Conservation (phyloP, 2,113 vertebrate species). For the Trinectes maculatus region DNA sequence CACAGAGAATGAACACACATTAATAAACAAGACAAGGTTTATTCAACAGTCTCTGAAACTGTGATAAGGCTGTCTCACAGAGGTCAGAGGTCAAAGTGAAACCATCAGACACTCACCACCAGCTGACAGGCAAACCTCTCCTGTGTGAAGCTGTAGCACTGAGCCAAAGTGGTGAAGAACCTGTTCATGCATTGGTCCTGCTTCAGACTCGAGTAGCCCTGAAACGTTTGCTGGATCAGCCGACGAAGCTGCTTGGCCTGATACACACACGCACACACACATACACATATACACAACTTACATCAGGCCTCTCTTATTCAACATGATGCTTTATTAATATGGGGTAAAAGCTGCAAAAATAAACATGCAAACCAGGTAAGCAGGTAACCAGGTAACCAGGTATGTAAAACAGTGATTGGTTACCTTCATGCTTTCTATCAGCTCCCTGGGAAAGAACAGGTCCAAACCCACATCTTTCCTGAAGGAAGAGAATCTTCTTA, state of each 20-base stretch:
- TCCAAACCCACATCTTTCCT: slow-evolving; percentile 95
- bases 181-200: slow-evolving; percentile 71
- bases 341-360: too few relatives aligned
- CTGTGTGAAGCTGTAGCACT: slow-evolving; percentile 70
- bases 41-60: too few relatives aligned
- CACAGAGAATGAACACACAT: too few relatives aligned
- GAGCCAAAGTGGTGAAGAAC: slow-evolving; percentile 72
- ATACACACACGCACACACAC: background rate
- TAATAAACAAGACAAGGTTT: background rate
- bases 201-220: slow-evolving; percentile 70
- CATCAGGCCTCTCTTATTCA: background rate
- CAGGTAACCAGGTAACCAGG: too few relatives aligned
- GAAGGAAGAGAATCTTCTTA: slow-evolving; percentile 1
- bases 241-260: slow-evolving; percentile 73
- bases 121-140: slow-evolving; percentile 73
- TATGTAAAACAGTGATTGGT: too few relatives aligned
- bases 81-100: too few relatives aligned
- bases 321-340: too few relatives aligned
- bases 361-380: background rate
- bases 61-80: too few relatives aligned
- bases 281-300: background rate
- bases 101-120: slow-evolving; percentile 41
- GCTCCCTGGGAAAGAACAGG: slow-evolving; percentile 91
- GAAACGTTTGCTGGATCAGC: slow-evolving; percentile 76
- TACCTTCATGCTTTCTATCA: slow-evolving; percentile 92